Percentiles rank a stretch among this genome's conserved stretches.
These are phyloP conservation scores for Latheticus oryzae DNA, from an alignment of 2,888 invertebrate species.

Conservation along the genomic window DNA sequence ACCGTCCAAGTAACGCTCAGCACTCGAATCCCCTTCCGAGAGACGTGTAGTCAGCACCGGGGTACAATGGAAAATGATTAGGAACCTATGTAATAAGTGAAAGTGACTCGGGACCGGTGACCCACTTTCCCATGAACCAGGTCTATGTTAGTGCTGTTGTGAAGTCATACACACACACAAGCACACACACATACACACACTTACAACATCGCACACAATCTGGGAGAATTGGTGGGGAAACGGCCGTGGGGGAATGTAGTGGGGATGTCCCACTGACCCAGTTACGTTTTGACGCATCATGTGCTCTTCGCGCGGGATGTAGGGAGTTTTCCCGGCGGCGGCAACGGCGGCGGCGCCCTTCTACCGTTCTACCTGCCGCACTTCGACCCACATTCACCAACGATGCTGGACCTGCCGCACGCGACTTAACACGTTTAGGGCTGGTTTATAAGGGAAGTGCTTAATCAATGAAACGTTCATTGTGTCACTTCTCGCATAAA, in stretches of 20 bases:
- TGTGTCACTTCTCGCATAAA: too few relatives aligned
- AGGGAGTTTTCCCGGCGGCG: constrained; percentile 37
- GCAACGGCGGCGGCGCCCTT: constrained; percentile 23
- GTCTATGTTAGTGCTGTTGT: constrained; percentile 82
- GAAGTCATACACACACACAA: constrained; percentile 62
- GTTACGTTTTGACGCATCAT: constrained; percentile 75
- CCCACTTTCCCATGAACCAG: constrained; percentile 93
- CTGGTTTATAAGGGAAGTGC: constrained; percentile 27
- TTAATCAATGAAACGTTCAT: constrained; percentile 18
- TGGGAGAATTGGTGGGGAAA: constrained; percentile 46
- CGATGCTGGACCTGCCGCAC: constrained; percentile 46
- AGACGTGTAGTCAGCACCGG: constrained; percentile 67
- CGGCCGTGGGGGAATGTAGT: constrained; percentile 58
- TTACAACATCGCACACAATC: constrained; percentile 59
- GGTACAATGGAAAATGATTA: constrained; percentile 79
- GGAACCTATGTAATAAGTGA: constrained; percentile 87
- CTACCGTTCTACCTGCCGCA: constrained; percentile 46
- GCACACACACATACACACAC: constrained; percentile 59
- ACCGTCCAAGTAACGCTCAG: constrained; percentile 22
- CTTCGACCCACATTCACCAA: constrained; percentile 41
- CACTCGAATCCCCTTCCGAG: constrained; percentile 48
- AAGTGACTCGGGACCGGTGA: constrained; percentile 82
- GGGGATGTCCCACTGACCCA: constrained; percentile 87
- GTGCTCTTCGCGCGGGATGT: constrained; percentile 60
- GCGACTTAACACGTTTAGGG: constrained; percentile 39